A percentile compares a stretch with the other conserved stretches of the same genome.
Evolutionary conservation across 2,797 vertebrate species (phyloP).

Genomic region (Gadopsis bispinosus): DNA sequence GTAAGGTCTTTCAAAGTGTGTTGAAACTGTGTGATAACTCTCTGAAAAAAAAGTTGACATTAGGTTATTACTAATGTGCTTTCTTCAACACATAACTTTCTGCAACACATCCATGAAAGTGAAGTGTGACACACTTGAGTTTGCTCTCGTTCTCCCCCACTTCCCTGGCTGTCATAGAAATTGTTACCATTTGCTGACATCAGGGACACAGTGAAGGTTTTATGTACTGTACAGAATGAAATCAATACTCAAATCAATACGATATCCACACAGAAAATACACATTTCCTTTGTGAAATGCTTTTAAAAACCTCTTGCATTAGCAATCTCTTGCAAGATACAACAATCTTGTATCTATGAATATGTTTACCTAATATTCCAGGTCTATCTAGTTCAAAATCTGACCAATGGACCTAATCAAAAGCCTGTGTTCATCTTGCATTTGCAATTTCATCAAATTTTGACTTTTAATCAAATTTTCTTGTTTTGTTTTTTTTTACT

Average conservation of each 20-base stretch:
- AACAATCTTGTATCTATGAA: neutral
- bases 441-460: neutral
- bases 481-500: neutral
- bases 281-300: slow-evolving; percentile 40
- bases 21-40: neutral
- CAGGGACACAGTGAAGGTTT: slow-evolving; percentile 33
- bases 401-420: neutral
- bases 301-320: slow-evolving; percentile 40
- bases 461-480: neutral
- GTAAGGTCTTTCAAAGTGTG: neutral
- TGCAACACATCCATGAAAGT: slow-evolving; percentile 17
- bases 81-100: neutral
- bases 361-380: neutral
- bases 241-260: slow-evolving; percentile 60
- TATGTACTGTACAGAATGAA: slow-evolving; percentile 57
- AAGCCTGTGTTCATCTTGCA: neutral
- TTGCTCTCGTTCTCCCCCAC: slow-evolving; percentile 11
- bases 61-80: neutral
- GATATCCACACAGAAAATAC: slow-evolving; percentile 47
- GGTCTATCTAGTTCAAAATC: neutral
- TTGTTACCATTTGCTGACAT: slow-evolving; percentile 45
- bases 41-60: neutral
- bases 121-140: slow-evolving; percentile 10
- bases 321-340: too few relatives aligned
- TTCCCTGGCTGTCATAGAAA: slow-evolving; percentile 43